Conservation (phyloP, 2,888 invertebrate genomes). For the Margaritifera margaritifera region DNA sequence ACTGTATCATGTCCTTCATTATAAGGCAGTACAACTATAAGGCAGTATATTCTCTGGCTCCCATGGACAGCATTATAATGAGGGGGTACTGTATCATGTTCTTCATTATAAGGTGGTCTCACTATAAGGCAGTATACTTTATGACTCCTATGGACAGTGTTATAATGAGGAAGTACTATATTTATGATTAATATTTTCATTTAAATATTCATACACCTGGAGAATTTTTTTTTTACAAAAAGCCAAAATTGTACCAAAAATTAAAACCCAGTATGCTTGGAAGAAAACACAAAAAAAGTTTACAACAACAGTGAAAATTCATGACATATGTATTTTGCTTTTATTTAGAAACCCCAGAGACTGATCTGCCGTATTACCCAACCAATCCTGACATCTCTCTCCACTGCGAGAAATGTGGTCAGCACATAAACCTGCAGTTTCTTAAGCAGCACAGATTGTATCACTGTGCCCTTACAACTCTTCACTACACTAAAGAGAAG, state of each 20-base stretch:
- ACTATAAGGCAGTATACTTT: too few relatives aligned
- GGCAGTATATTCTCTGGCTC: too few relatives aligned
- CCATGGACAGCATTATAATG: too few relatives aligned
- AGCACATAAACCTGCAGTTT: slow-evolving; percentile 50
- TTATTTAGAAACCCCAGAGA: slow-evolving; percentile 61
- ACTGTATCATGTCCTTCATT: too few relatives aligned
- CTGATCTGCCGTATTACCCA: slow-evolving; percentile 51
- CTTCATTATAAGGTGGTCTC: too few relatives aligned
- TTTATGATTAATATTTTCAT: neutral
- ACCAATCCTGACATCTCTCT: slow-evolving; percentile 61
- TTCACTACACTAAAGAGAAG: slow-evolving; percentile 41
- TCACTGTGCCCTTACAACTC: slow-evolving; percentile 57
- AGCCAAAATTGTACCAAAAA: neutral
- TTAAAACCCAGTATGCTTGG: too few relatives aligned
- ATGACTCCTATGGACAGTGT: too few relatives aligned
- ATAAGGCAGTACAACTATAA: too few relatives aligned
- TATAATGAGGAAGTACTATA: too few relatives aligned
- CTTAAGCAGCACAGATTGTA: slow-evolving; percentile 61
- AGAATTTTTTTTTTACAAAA: neutral
- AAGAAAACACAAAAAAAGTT: too few relatives aligned
- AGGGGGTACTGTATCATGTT: too few relatives aligned
- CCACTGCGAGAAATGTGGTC: slow-evolving; percentile 59
- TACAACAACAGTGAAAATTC: too few relatives aligned
- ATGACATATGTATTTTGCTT: neutral
- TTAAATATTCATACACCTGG: neutral